phyloP scores from a whole-genome alignment of 2,797 vertebrate genomes.

The Rhabdophis nuchalis region DNA sequence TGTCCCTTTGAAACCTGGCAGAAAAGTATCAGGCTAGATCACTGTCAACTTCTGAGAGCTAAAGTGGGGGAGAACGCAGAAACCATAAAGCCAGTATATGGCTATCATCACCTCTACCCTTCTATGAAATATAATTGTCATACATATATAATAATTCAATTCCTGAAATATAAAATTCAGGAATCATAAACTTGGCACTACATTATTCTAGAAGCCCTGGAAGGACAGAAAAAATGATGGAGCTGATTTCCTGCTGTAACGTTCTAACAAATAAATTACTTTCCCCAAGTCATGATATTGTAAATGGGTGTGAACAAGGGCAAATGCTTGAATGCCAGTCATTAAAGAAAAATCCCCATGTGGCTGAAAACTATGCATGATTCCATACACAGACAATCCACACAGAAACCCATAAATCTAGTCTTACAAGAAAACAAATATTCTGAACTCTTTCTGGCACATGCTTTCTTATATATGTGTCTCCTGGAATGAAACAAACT shows the following conservation, averaged over 20 bases:
- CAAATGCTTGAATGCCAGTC: background rate
- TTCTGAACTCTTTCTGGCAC: background rate
- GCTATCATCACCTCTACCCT: background rate
- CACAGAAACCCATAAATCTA: background rate
- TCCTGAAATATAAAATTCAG: background rate
- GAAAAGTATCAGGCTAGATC: background rate
- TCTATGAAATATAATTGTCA: background rate
- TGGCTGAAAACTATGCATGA: background rate
- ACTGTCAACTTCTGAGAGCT: background rate
- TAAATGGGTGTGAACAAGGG: background rate
- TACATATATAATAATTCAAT: background rate
- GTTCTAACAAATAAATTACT: background rate
- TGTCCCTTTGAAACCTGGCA: background rate
- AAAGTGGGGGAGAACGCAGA: background rate
- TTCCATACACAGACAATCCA: background rate
- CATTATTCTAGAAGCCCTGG: background rate
- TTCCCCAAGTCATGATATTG: background rate
- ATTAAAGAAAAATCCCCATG: background rate
- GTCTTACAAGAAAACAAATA: background rate
- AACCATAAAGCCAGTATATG: background rate
- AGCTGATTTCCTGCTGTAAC: background rate
- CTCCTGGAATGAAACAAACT: background rate
- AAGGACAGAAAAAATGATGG: background rate
- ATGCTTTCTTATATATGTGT: background rate
- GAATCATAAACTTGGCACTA: background rate